phyloP scores from a whole-genome alignment of 2,888 invertebrate genomes.

The Drosophila leonis region DNA sequence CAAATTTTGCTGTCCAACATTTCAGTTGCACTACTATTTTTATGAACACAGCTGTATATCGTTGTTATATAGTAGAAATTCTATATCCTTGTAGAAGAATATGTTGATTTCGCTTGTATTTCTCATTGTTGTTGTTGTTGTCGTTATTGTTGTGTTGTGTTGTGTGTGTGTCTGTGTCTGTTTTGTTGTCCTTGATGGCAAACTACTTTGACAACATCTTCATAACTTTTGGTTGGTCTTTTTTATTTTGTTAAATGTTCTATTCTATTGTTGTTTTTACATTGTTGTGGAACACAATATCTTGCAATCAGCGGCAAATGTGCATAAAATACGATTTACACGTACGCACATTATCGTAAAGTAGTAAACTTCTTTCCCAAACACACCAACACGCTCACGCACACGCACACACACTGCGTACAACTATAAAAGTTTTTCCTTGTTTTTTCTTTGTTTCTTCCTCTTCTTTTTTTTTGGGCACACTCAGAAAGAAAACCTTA shows the following conservation, averaged over 20 bases:
- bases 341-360: conserved; percentile 81
- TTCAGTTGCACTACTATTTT: no score
- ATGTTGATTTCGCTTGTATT: conserved; percentile 45
- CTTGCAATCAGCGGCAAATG: conserved; percentile 77
- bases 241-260: conserved; percentile 30
- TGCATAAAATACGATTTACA: conserved; percentile 81
- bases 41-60: background rate
- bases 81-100: conserved; percentile 25
- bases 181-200: conserved; percentile 16
- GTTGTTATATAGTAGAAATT: conserved; percentile 5
- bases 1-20: no score
- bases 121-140: conserved; percentile 9
- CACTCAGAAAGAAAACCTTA: conserved; percentile 43
- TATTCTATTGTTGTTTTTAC: conserved; percentile 52
- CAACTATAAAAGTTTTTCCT: conserved; percentile 51
- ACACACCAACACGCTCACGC: conserved; percentile 1
- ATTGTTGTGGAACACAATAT: conserved; percentile 70
- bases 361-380: conserved; percentile 59
- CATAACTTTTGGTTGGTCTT: conserved; percentile 44
- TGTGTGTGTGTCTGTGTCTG: conserved; percentile 44
- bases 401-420: conserved; percentile 29
- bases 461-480: background rate
- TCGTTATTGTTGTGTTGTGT: conserved; percentile 23
- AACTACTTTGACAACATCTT: conserved; percentile 39
- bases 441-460: background rate